Evolutionary conservation across 23 tunicate species (phyloP).

Genomic region (Trididemnum clinides): DNA sequence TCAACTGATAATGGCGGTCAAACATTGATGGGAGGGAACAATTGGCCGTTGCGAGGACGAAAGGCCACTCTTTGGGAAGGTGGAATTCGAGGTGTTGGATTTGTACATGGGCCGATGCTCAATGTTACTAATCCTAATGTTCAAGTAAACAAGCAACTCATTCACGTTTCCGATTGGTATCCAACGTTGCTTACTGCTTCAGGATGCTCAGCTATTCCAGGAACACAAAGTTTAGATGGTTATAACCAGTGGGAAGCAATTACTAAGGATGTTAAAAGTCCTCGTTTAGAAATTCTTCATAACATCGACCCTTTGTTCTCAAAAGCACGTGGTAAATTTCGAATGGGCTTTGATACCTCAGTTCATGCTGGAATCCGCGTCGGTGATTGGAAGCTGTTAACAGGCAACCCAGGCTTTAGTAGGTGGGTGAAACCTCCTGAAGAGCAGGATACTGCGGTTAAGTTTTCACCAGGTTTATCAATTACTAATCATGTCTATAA

Average conservation of each 20-base stretch:
- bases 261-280: conserved; percentile 22
- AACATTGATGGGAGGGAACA: conserved; percentile 60
- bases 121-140: conserved; percentile 48
- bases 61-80: conserved; percentile 75
- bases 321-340: background rate
- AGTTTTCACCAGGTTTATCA: background rate
- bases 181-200: conserved; percentile 69
- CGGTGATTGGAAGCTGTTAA: conserved; percentile 78
- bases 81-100: conserved; percentile 67
- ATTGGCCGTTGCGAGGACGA: conserved; percentile 62
- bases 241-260: conserved; percentile 74
- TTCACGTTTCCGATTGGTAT: conserved; percentile 82
- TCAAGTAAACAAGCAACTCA: conserved; percentile 17
- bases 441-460: background rate
- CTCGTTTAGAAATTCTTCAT: conserved; percentile 68
- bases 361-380: conserved; percentile 62
- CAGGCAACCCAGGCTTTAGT: conserved; percentile 63
- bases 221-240: conserved; percentile 70
- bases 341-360: conserved; percentile 57
- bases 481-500: background rate
- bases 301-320: conserved; percentile 60
- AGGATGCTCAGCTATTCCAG: conserved; percentile 35
- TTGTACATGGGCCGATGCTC: conserved; percentile 61
- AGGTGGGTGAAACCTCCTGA: conserved; percentile 77
- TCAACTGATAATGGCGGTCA: conserved; percentile 83